A percentile compares a stretch with the other conserved stretches of the same genome.
Evolutionary conservation across 1,140 invertebrate genomes (phyloP).

Genomic region (Oryzaephilus surinamensis): DNA sequence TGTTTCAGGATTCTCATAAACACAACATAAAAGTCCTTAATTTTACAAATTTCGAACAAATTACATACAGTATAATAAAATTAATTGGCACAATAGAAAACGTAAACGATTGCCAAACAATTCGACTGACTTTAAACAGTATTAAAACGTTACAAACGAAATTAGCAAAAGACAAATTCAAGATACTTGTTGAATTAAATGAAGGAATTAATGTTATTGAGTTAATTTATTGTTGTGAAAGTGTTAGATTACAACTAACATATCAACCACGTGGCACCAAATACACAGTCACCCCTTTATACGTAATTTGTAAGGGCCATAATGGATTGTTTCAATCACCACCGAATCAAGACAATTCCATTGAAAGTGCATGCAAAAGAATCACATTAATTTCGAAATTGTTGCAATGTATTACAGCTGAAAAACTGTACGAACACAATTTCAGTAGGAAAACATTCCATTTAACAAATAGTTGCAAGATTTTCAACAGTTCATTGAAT

Average conservation of each 20-base stretch:
- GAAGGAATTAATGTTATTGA: conserved; percentile 23
- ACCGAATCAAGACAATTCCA: conserved; percentile 50
- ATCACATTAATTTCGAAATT: conserved; percentile 70
- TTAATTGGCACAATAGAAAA: too few relatives aligned
- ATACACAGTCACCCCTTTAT: conserved; percentile 52
- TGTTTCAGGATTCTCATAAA: too few relatives aligned
- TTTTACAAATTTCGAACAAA: too few relatives aligned
- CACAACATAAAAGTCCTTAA: too few relatives aligned
- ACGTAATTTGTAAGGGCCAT: conserved; percentile 63
- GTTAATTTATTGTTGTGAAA: conserved; percentile 22
- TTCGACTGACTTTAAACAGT: too few relatives aligned
- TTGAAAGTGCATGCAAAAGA: conserved; percentile 62
- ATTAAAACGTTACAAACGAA: conserved; percentile 2
- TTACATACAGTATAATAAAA: too few relatives aligned
- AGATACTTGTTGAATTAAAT: conserved; percentile 23
- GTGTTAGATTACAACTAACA: conserved; percentile 9
- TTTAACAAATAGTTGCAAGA: conserved; percentile 56
- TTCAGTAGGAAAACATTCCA: conserved; percentile 73
- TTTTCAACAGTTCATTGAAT: conserved; percentile 61
- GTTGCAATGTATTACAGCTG: conserved; percentile 76
- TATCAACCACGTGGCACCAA: conserved; percentile 8
- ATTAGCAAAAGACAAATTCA: conserved; percentile 17
- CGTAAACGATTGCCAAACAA: too few relatives aligned
- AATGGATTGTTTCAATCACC: conserved; percentile 74
- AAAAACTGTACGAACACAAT: conserved; percentile 76